A percentile compares a stretch with the other conserved stretches of the same genome.
Conservation (phyloP, 1,140 invertebrate genomes). For the Nixonia krombeini region DNA sequence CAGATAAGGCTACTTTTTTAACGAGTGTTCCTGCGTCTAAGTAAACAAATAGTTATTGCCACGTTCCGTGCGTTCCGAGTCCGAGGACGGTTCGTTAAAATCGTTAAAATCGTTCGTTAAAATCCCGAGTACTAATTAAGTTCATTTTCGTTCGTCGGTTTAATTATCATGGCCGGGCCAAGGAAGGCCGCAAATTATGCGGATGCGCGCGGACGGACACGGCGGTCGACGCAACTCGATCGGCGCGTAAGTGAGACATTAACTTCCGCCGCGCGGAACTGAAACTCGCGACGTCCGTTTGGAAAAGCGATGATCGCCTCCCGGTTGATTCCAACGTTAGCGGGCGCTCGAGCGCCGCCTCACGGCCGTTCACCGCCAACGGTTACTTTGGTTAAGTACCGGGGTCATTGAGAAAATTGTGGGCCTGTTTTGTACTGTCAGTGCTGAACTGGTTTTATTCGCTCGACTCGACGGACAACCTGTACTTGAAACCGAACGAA, state of each 20-base stretch:
- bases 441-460: slow-evolving; percentile 67
- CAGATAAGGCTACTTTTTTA: slow-evolving; percentile 38
- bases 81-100: too few relatives aligned
- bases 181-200: slow-evolving; percentile 35
- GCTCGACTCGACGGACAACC: slow-evolving; percentile 61
- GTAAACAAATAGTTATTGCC: slow-evolving; percentile 36
- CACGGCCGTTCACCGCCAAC: slow-evolving; percentile 50
- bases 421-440: slow-evolving; percentile 69
- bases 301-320: slow-evolving; percentile 21
- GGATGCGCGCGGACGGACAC: too few relatives aligned
- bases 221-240: too few relatives aligned
- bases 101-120: slow-evolving; percentile 48
- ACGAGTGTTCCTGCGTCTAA: slow-evolving; percentile 14
- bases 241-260: background rate
- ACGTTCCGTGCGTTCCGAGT: too few relatives aligned
- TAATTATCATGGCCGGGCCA: slow-evolving; percentile 43
- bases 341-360: slow-evolving; percentile 27
- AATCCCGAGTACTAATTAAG: slow-evolving; percentile 40
- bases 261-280: too few relatives aligned
- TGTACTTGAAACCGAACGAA: slow-evolving; percentile 65
- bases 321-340: slow-evolving; percentile 12
- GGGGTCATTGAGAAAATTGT: slow-evolving; percentile 70
- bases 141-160: slow-evolving; percentile 41
- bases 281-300: background rate
- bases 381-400: slow-evolving; percentile 63